Percentiles rank a stretch among this genome's conserved stretches.
These are phyloP conservation scores for Capitulum mitella DNA, from an alignment of 2,888 invertebrate genomes.

Conservation along the genomic window DNA sequence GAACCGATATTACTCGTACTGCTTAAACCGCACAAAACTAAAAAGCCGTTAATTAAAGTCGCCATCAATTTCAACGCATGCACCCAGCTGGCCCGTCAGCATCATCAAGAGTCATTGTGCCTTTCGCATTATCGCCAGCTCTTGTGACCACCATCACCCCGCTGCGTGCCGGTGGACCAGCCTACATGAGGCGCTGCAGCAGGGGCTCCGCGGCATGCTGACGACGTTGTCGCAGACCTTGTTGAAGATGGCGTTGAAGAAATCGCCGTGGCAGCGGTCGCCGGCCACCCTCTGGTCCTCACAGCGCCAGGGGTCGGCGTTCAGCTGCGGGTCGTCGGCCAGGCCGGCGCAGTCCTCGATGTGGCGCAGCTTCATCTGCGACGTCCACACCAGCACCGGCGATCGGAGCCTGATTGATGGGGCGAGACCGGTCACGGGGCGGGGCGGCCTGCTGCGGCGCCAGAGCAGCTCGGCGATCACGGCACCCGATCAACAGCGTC, in stretches of 20 bases:
- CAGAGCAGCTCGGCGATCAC: too few species aligned
- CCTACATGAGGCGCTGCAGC: background rate
- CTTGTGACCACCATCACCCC: too few species aligned
- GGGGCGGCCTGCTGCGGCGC: too few species aligned
- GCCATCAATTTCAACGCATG: too few species aligned
- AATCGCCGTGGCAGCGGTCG: background rate
- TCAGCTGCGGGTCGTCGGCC: background rate
- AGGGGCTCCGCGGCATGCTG: slow-evolving; percentile 7
- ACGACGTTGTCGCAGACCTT: background rate
- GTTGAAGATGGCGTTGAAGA: slow-evolving; percentile 18
- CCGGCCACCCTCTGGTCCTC: slow-evolving; percentile 20
- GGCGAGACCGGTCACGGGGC: too few species aligned
- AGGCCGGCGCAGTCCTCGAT: slow-evolving; percentile 1
- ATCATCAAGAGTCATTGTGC: too few species aligned
- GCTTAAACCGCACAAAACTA: too few species aligned
- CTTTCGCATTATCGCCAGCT: too few species aligned
- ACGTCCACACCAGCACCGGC: background rate
- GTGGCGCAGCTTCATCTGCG: slow-evolving; percentile 23
- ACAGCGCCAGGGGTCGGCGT: background rate
- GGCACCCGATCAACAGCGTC: too few species aligned
- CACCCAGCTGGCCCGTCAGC: too few species aligned
- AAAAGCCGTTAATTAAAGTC: too few species aligned
- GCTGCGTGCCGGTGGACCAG: background rate
- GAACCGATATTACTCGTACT: too few species aligned
- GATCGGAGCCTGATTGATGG: background rate